These are phyloP conservation scores for Selenia dentaria DNA, from an alignment of 2,888 invertebrate genomes.

Conservation along the genomic window DNA sequence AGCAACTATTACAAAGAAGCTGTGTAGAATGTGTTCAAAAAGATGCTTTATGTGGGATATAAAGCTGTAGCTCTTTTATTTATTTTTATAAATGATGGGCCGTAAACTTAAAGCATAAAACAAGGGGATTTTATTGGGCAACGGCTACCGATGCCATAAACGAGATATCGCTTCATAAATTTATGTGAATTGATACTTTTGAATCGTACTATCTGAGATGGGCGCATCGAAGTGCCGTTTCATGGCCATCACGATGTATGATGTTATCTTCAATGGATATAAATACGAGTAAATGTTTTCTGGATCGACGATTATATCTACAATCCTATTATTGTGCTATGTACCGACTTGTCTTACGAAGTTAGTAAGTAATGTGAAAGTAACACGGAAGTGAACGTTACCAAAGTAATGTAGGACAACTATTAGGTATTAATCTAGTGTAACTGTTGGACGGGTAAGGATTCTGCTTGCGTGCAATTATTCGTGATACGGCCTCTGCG, in stretches of 20 bases:
- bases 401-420: too few relatives aligned
- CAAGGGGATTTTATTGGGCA: conserved; percentile 66
- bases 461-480: too few relatives aligned
- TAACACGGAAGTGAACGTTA: too few relatives aligned
- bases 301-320: conserved; percentile 1
- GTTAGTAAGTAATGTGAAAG: too few relatives aligned
- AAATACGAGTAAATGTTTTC: conserved; percentile 10
- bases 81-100: conserved; percentile 71
- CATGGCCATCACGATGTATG: conserved; percentile 24
- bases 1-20: too few relatives aligned
- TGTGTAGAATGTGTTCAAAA: too few relatives aligned
- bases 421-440: too few relatives aligned
- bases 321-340: neutral
- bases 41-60: conserved; percentile 46
- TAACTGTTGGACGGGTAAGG: too few relatives aligned
- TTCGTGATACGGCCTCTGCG: too few relatives aligned
- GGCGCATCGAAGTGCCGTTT: conserved; percentile 34
- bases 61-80: conserved; percentile 61
- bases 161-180: conserved; percentile 66
- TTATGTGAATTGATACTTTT: conserved; percentile 66
- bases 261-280: conserved; percentile 17
- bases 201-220: conserved; percentile 45
- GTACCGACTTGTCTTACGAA: too few relatives aligned
- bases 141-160: conserved; percentile 63
- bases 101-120: conserved; percentile 74